phyloP scores from a whole-genome alignment of 1,140 invertebrate genomes.

The Platorchestia sp. region DNA sequence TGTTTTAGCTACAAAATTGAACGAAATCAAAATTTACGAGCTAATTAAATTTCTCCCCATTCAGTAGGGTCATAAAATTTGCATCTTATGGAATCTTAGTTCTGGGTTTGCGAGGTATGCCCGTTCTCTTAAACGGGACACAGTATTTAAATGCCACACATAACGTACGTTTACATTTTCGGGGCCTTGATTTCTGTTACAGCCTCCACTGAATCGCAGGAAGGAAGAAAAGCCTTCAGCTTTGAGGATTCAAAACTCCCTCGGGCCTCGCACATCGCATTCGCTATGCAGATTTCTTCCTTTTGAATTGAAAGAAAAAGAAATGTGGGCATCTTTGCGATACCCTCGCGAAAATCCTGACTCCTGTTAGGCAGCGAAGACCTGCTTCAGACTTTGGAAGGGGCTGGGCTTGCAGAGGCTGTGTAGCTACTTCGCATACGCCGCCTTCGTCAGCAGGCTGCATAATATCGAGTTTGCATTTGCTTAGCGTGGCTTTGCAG shows the following conservation, averaged over 20 bases:
- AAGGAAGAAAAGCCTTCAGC: conserved; percentile 16
- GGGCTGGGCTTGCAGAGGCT: background rate
- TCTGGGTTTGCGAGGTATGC: background rate
- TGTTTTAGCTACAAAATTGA: too few species aligned
- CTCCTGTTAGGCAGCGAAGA: background rate
- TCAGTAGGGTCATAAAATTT: background rate
- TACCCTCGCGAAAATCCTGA: conserved; percentile 28
- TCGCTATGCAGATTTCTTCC: conserved; percentile 36
- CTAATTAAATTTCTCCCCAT: background rate
- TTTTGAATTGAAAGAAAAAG: conserved; percentile 44
- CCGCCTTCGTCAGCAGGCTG: conserved; percentile 26
- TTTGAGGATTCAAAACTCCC: conserved; percentile 31
- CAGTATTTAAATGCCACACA: background rate
- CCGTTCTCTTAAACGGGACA: background rate
- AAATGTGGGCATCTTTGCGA: conserved; percentile 37
- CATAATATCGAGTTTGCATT: conserved; percentile 53
- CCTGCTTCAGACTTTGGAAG: background rate
- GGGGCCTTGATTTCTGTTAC: background rate
- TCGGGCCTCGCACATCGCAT: conserved; percentile 37
- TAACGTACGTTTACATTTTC: background rate
- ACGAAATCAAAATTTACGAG: background rate
- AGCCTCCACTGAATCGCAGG: background rate
- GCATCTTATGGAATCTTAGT: background rate
- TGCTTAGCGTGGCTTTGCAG: background rate
- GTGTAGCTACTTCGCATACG: conserved; percentile 3